Evolutionary conservation across 2,113 vertebrate species (phyloP).

Genomic region (Garra rufa): DNA sequence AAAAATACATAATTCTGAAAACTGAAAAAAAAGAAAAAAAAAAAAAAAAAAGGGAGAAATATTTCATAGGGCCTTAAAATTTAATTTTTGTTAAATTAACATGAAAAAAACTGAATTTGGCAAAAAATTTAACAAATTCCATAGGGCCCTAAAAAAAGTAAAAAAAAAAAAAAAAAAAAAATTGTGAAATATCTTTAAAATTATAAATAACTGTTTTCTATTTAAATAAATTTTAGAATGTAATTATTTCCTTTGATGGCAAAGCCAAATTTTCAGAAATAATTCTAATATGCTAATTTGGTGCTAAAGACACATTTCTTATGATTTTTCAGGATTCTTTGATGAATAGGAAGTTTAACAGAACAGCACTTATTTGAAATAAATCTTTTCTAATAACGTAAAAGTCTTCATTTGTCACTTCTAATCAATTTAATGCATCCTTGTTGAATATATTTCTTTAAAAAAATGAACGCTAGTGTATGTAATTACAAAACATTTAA

Average conservation of each 20-base stretch:
- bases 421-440: not conserved
- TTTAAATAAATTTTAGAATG: not conserved
- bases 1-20: no score
- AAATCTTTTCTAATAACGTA: not conserved
- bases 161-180: no score
- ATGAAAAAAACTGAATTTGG: no score
- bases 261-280: not conserved
- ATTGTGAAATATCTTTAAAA: not conserved
- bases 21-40: no score
- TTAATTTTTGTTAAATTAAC: no score
- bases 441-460: not conserved
- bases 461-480: not conserved
- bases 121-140: no score
- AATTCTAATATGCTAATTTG: not conserved
- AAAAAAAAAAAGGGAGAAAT: no score
- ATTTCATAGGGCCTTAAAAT: no score
- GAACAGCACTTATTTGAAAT: not conserved
- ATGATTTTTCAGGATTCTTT: not conserved
- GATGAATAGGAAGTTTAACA: not conserved
- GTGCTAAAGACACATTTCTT: not conserved
- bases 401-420: not conserved
- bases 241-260: not conserved
- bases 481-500: no score
- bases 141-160: no score
- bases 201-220: not conserved